Percentiles rank a stretch among this genome's conserved stretches.
Conservation (phyloP, 2,888 invertebrate genomes). For the Selenia dentaria region DNA sequence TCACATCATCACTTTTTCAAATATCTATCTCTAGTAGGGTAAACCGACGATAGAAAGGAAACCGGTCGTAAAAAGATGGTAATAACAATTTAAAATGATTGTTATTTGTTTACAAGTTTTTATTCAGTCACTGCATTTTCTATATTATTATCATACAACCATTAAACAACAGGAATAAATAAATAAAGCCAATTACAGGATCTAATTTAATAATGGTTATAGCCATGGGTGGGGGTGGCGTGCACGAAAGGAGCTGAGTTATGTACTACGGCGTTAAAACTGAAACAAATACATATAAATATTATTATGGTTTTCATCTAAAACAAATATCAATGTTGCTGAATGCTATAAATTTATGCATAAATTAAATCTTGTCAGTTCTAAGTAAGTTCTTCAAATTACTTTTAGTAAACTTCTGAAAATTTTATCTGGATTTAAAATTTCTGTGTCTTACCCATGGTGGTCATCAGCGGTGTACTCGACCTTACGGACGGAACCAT, state of each 20-base stretch:
- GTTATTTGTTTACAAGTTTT: background rate
- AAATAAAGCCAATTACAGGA: slow-evolving; percentile 17
- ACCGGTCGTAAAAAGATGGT: no score
- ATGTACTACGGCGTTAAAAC: slow-evolving; percentile 78
- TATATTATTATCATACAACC: slow-evolving; percentile 27
- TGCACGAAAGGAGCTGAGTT: slow-evolving; percentile 69
- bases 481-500: slow-evolving; percentile 77
- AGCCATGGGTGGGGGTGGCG: slow-evolving; percentile 57
- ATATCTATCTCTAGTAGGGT: no score
- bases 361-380: no score
- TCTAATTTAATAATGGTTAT: slow-evolving; percentile 55
- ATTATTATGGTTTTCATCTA: no score
- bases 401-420: no score
- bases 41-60: no score
- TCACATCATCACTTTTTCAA: no score
- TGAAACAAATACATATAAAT: slow-evolving; percentile 2
- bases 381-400: no score
- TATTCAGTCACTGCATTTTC: slow-evolving; percentile 14
- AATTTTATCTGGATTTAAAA: no score
- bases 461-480: slow-evolving; percentile 68
- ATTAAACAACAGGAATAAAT: slow-evolving; percentile 43
- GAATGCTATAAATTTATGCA: no score
- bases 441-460: slow-evolving; percentile 36
- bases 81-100: no score
- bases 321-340: no score